These are phyloP conservation scores for Drosophila pseudotalamancana DNA, from an alignment of 2,888 invertebrate genomes.

Conservation along the genomic window DNA sequence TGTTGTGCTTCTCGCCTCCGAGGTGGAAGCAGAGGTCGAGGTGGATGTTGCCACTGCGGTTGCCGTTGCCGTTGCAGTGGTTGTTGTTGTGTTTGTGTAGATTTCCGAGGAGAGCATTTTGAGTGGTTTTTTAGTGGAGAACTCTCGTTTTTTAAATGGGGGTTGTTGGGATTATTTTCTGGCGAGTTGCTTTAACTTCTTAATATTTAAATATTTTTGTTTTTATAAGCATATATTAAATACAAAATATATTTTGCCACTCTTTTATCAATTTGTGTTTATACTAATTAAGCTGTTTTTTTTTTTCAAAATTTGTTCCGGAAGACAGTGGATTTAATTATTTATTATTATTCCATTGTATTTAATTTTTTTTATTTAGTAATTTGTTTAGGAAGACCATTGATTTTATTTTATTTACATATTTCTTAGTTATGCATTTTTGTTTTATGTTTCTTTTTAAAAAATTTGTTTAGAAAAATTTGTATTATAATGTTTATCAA, in stretches of 20 bases:
- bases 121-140: constrained; percentile 24
- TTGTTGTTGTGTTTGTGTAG: constrained; percentile 57
- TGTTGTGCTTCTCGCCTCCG: constrained; percentile 43
- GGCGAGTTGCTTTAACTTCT: background rate
- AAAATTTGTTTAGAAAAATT: too few relatives aligned
- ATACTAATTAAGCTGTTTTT: too few relatives aligned
- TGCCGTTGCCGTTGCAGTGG: constrained; percentile 41
- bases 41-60: constrained; percentile 34
- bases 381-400: constrained; percentile 7
- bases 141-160: constrained; percentile 2
- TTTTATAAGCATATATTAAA: background rate
- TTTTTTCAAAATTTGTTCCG: constrained; percentile 8
- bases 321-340: constrained; percentile 37
- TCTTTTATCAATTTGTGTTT: background rate
- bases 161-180: constrained; percentile 19
- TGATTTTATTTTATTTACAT: background rate
- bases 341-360: constrained; percentile 1
- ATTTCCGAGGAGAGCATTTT: constrained; percentile 73
- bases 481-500: too few relatives aligned
- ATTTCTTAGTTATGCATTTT: background rate
- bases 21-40: constrained; percentile 23
- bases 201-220: background rate
- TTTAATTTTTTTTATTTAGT: background rate
- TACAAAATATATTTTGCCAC: background rate
- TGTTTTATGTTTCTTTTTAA: background rate